Base-by-base conservation (phyloP, 2,113 vertebrate genomes). In the Tachysurus vachellii region DNA sequence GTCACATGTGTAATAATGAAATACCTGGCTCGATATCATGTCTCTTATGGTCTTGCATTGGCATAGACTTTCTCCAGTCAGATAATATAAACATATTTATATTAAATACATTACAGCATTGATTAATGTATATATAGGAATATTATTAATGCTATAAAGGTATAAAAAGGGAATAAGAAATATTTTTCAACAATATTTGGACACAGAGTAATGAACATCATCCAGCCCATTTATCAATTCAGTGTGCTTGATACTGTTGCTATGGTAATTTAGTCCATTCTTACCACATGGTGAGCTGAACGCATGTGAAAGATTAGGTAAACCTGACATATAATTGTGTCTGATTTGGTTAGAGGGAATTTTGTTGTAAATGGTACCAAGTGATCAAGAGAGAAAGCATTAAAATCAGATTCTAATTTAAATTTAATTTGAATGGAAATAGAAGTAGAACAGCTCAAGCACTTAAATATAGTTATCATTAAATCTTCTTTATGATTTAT, bases 211-310 rank as follows among this genome's bases (percentile, higher is more conserved):
- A 19, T 83, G 47, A 68, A 44, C 76, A 17, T 61, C 86, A 87
- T 87, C 61, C 86, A 71, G 36, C 80, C 79, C 26, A 56, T 44
- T 80, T 62, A 85, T 8, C 9, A 71, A 73, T 62, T 80, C 47
- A 59, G 61, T 88, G 91, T 79, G 16, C 47, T 80, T 54, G 75
- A 36, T 44, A 28, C 75, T 1, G 91, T 93, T 92, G 80, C 91
- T 88, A 94, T 92, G 88, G 92, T 91, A 90, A 94, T 90, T 61
- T 53, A 73, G 80, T 61, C 50, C 17, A 54, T 80, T 62, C 84
- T 73, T 59, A 50, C 80, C 70, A 89, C 89, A 87, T 64, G 70
- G 53, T 83, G 81, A 8, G 42, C 13, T 50, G 61, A 82, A 85
- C 50, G 75, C 54, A 89, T 5, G 73, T 56, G 56, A 81, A 86